Conservation (phyloP, 2,888 invertebrate genomes). For the Lypha dubia region DNA sequence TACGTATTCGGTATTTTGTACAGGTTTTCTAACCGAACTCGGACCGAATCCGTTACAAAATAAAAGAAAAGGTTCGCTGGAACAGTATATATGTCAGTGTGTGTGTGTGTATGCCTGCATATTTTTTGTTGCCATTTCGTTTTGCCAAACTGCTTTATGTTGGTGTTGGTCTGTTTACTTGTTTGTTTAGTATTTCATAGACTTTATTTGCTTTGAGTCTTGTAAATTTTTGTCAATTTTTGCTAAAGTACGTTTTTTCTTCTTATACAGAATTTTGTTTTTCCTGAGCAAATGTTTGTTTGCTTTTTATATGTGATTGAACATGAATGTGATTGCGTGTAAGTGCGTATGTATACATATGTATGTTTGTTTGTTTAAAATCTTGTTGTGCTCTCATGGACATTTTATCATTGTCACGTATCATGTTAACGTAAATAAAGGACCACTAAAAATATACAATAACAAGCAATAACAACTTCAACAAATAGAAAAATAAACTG, state of each 20-base stretch:
- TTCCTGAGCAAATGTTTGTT: conserved; percentile 30
- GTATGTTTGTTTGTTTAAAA: not conserved
- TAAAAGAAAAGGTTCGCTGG: too few species aligned
- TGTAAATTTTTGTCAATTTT: conserved; percentile 70
- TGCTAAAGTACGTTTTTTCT: conserved; percentile 19
- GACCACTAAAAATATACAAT: conserved; percentile 54
- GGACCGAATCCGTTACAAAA: too few species aligned
- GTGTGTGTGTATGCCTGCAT: not conserved
- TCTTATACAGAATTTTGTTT: not conserved
- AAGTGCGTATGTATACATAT: not conserved
- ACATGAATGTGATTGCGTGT: not conserved
- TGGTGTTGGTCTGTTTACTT: conserved; percentile 30
- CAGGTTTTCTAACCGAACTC: too few species aligned
- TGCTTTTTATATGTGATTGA: conserved; percentile 32
- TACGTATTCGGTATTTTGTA: too few species aligned
- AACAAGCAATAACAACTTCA: conserved; percentile 3
- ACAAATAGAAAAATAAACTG: not conserved
- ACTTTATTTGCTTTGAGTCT: conserved; percentile 65
- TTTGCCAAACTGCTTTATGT: not conserved
- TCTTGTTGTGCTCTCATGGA: conserved; percentile 52
- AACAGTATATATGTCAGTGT: not conserved
- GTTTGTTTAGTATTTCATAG: conserved; percentile 40
- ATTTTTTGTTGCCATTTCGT: conserved; percentile 11
- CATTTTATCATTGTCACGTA: conserved; percentile 69
- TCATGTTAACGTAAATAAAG: conserved; percentile 60